Base-by-base conservation (phyloP, 2,797 vertebrate species). In the Crax fasciolata region DNA sequence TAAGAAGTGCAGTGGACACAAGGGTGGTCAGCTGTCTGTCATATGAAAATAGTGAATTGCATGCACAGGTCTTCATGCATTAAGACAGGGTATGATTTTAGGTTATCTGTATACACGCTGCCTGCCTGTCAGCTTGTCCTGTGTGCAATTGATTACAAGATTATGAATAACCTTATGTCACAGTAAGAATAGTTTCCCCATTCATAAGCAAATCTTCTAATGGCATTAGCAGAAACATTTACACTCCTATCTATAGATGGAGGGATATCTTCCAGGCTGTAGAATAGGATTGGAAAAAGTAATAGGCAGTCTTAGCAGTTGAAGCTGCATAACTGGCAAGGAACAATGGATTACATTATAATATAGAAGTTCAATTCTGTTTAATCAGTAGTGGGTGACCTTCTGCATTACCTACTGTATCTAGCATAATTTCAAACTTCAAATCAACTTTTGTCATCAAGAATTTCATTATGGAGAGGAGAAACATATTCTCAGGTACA, bases 311-410 rank as follows among this genome's bases (percentile, higher is more conserved):
- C 32, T 84, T 83, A 58, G 35, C 35, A 87, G 46, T 46, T 19
- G 27, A 27, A 87, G 58, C 13, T 67, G 11, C 5, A 13, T 39
- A 79, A 58, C 24, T 16, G 46, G 30, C 38, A 91, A 84, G 62
- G 65, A 93, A 23, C 54, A 87, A 58, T 62, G 28, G 58, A 57
- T 91, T 48, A 81, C 85, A 86, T 87, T 77, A 58, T 25, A 83
- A 11, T 30, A 57, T 2, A 48, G 72, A 83, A 82, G 48, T 65
- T n/a, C 11, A 51, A 6, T 77, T 89, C 41, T 83, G 52, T 83
- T 89, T 70, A 72, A 75, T 90, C 51, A 70, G 32, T 13, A 77
- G 23, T 13, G 13, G 17, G 13, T 91, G 87, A 78, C 49, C 78
- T 84, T 85, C 62, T 75, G 38, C 43, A 75, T 68, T 85, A 61